Base-by-base conservation (phyloP, 2,888 invertebrate species). In the Epinotia brunnichana region DNA sequence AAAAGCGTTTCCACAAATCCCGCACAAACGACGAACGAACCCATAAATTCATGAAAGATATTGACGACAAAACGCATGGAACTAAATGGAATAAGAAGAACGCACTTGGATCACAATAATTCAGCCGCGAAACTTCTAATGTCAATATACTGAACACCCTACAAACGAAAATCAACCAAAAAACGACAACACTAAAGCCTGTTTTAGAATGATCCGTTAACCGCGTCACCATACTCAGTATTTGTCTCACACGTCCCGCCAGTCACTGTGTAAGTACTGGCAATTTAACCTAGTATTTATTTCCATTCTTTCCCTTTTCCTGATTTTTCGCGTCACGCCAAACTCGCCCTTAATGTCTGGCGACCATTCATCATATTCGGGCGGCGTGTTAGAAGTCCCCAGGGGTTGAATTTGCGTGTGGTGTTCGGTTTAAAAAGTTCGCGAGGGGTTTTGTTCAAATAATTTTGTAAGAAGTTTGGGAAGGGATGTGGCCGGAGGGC, bases 391-490 rank as follows among this genome's bases (percentile, higher is more conserved):
- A 13, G 35, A 41, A 54, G 67, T 67, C 82, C 66, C 79, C 77
- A 85, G 82, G 81, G 87, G 72, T 77, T 76, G 82, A 80, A 84
- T 86, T 87, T 78, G 83, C 78, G 76, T 85, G 81, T 76, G 76
- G 76, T 69, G 75, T 74, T 77, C 79, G 77, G 74, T 74, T 79
- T 79, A 73, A 80, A 77, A 79, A 77, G 76, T 78, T 77, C 63
- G 79, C 69, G 75, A 79, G 80, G 76, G 79, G 80, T 74, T 86
- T 87, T 87, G 89, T 88, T 88, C 88, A 89, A 90, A 91, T 90
- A 91, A 91, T 91, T 90, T 90, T 77, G 87, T 87, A 88, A 88
- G 87, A 89, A 90, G 86, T 89, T 90, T 85, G 83, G 83, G 84
- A 85, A 88, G 87, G 90, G 87, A 85, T 89, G 86, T 76, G 82